phyloP scores from a whole-genome alignment of 2,888 invertebrate species.

The Apantesis nais region DNA sequence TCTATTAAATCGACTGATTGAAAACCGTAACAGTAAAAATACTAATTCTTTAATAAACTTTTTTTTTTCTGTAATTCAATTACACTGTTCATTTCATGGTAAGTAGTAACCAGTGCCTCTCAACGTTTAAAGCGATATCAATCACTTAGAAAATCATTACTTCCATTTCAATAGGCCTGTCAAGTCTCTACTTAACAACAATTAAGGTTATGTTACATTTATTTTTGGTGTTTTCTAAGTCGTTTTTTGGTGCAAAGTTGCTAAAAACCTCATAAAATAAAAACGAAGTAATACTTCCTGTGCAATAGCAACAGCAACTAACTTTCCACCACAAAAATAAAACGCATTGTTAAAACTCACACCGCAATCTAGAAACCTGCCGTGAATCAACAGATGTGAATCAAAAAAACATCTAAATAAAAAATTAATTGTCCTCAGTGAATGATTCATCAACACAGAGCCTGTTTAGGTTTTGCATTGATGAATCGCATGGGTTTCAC shows the following conservation, averaged over 20 bases:
- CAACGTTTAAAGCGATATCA: neutral
- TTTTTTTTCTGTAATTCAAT: neutral
- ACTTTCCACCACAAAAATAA: neutral
- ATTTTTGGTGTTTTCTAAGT: neutral
- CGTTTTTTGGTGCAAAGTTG: neutral
- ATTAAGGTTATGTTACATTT: neutral
- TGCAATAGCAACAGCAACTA: neutral
- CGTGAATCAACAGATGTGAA: slow-evolving; percentile 15
- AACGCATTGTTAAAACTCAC: neutral
- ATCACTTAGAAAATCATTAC: neutral
- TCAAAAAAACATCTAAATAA: slow-evolving; percentile 15
- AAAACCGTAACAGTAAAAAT: no score
- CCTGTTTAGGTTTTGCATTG: no score
- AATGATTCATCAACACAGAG: no score
- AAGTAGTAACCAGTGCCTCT: neutral
- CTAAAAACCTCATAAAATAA: neutral
- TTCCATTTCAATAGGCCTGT: neutral
- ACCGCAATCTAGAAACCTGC: slow-evolving; percentile 2
- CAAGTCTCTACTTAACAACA: neutral
- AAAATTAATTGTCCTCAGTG: no score
- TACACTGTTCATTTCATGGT: neutral
- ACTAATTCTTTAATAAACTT: neutral
- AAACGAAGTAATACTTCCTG: neutral
- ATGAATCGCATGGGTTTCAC: no score
- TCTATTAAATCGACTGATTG: neutral